Conservation (phyloP, 2,888 invertebrate genomes). For the Tenthredo notha region DNA sequence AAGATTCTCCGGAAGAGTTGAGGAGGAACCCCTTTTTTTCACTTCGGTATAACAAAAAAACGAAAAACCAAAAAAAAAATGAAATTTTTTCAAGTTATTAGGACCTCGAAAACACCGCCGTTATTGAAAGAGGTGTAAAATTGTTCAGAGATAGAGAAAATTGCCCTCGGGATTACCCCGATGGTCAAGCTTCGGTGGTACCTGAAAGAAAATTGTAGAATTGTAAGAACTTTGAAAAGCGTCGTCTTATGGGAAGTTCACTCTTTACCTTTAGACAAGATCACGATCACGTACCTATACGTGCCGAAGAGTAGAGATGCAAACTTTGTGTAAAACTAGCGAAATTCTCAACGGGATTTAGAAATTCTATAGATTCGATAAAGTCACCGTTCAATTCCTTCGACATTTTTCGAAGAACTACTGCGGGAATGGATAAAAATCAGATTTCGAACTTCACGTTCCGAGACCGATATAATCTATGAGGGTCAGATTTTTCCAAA, state of each 20-base stretch:
- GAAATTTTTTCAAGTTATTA: not conserved
- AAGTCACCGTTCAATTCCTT: not conserved
- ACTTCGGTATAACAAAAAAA: not conserved
- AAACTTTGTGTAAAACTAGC: constrained; percentile 2
- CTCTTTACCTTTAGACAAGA: not conserved
- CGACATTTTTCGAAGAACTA: not conserved
- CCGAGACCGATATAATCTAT: not conserved
- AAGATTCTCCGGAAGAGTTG: not conserved
- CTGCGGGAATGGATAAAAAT: constrained; percentile 17
- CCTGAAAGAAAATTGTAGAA: not conserved
- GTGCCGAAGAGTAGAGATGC: not conserved
- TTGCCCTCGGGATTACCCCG: constrained; percentile 16
- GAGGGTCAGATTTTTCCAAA: constrained; percentile 5
- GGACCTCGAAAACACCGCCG: too few species aligned
- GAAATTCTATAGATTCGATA: not conserved
- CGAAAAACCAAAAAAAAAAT: too few species aligned
- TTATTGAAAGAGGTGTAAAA: not conserved
- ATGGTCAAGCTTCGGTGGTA: not conserved
- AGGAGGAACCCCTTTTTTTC: not conserved
- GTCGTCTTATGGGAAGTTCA: not conserved
- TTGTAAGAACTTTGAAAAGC: not conserved
- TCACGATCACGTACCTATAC: not conserved
- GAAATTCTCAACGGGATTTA: not conserved
- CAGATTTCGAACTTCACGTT: constrained; percentile 26
- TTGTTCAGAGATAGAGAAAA: not conserved